Base-by-base conservation (phyloP, 2,888 invertebrate genomes). In the Apodemia mormo region DNA sequence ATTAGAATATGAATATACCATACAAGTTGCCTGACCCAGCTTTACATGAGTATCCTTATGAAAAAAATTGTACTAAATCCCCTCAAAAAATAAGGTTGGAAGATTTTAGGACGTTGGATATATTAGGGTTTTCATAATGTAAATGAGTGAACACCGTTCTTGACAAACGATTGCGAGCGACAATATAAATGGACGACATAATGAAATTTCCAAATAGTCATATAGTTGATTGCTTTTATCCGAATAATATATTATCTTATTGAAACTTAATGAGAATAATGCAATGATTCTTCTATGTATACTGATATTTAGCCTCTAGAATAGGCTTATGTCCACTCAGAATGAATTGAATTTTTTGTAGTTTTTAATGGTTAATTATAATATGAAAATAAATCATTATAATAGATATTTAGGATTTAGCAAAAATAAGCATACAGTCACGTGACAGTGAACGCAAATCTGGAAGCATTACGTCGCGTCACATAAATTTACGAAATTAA, bases 91-190 rank as follows among this genome's bases (percentile, higher is more conserved):
- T 22, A 43, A 43, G 7, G 10, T 43, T 8, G 8, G 43, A 43
- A 40, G 7, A 40, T 45, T 45, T 45, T 12, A 45, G 12, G 10
- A 45, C 12, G 10, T 45, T 12, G 87, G 81, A 88, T 12, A 12
- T 8, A 22, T 22, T n/a, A 58, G 58, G 58, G 12, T 58, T 58
- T 33, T 12, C 3, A 58, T 22, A 33, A 30, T 58, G 6, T 30
- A 58, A 58, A 58, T 58, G 58, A 58, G 12, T 12, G 45, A 45
- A 45, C 10, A 45, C 45, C 30, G 9, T 10, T 30, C 22, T 30
- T 58, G 58, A 58, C 58, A 30, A 58, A 58, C 30, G 58, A 58
- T 30, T 29, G 45, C 45, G 58, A 30, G 30, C 9, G 22, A 58
- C 29, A 54, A 54, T 22, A 58, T 29, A 58, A 58, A 58, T 58